Evolutionary conservation across 2,888 invertebrate species (phyloP), one percentile per base, ranked within the genome.

Genomic region (Metacarcinus magister): DNA sequence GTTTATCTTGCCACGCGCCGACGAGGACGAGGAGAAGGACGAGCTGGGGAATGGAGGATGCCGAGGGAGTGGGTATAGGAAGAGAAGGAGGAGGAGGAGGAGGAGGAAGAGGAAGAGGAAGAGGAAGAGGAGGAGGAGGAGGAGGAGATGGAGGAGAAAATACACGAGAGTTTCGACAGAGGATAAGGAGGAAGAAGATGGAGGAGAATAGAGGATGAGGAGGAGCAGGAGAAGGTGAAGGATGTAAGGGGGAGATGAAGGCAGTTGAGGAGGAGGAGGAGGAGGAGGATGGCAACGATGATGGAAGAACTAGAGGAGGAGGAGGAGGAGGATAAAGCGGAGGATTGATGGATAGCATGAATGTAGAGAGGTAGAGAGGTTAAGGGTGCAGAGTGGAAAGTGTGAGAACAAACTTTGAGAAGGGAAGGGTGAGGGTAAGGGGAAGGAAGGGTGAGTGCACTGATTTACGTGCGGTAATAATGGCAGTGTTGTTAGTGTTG

Each of bases 1-100:
- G 82, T 67, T 67, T 67, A 67, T 67, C 67, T 67, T 67, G 67
- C 67, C 67, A 67, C 67, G 67, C 67, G 67, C 23, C 67, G 82
- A n/a, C 7, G 82, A 82, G 82, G 82, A 82, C 10, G 82, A 82
- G 82, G 82, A 32, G 82, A 8, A 32, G 82, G 82, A 32, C 32
- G 82, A 32, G 32, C 32, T 10, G 32, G 28, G 13, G 32, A 32
- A 54, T 16, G 16, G 54, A 54, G 54, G 8, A 7, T 2, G 10
- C 8, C 13, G 54, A 54, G 54, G 54, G 16, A 7, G 54, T 4
- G 5, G 48, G 48, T 7, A 48, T 4, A 48, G 10, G 48, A 7
- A 48, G 48, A 48, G 48, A 48, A 54, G 54, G 54, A 54, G 54
- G 54, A 7, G 54, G 54, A 54, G 2, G 8, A 54, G 54, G 10